Base-by-base conservation (phyloP, 37 sponge, comb jelly and placozoan species). In the Agelas oroides region DNA sequence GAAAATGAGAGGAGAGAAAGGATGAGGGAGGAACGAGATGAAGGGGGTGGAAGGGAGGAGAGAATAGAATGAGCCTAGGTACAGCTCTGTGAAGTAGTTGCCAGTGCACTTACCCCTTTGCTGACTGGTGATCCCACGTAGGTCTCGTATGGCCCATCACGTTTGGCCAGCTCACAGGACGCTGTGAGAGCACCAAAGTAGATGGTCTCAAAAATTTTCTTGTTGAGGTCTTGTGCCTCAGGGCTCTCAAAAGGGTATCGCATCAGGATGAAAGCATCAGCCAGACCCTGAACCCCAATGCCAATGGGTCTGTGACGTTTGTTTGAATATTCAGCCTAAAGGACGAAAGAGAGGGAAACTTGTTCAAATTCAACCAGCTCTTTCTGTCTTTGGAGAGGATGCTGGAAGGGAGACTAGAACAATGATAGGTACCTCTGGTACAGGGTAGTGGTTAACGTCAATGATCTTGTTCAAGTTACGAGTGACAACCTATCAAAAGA, bases 261-360 rank as follows among this genome's bases (percentile, higher is more conserved):
- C 97, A 99, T 96, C 33, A 99, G 80, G 32, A 99, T 92, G 88
- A 99, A 99, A 40, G 95, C 88, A 70, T 99, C 99, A 41, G 99
- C 99, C 71, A 99, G 70, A n/a, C 99, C 99, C 83, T 98, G 99
- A 0, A 99, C 97, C 28, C 99, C 99, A 60, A 99, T 96, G 5
- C 99, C 99, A 79, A 99, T 99, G 59, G 99, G 99, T 59, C 99
- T 61, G 73, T 99, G 99, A 52, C 99, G 71, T 35, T 81, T 73
- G 89, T 99, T 99, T 28, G 99, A 99, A 32, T 71, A 71, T 65
- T 77, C 37, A 18, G 92, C 91, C 87, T 93, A 77, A 18, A 68
- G 40, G 21, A 35, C 59, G 77, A 31, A 77, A 5, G 40, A 59
- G 77, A 27, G 65, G 63, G 79, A 78, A 53, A 12, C n/a, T n/a